Base-by-base conservation (phyloP, 2,888 invertebrate species). In the Spisula solida region DNA sequence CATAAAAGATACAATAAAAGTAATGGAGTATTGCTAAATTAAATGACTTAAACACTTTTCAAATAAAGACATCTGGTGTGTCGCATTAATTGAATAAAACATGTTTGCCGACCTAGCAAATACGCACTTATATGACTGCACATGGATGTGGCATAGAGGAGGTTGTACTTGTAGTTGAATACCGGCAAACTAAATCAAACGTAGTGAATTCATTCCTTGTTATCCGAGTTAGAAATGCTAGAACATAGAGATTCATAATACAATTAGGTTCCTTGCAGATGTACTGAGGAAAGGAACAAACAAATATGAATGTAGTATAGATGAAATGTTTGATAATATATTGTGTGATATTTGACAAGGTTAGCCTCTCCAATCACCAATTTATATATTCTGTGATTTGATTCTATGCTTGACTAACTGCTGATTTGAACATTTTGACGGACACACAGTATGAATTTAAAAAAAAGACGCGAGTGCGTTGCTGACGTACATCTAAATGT, bases 331-430 rank as follows among this genome's bases (percentile, higher is more conserved):
- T 25, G 60, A 66, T 66, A 25, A n/a, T 20, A 25, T 66, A 25
- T 25, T n/a, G 5, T 6, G 6, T 25, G 25, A 66, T 66, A 25
- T 10, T 66, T 66, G n/a, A 66, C 25, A n/a, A 66, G 25, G 60
- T 66, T 66, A 10, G 8, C 6, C 60, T 66, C 60, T 66, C 25
- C 25, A 66, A 66, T 66, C 25, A 66, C 25, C 25, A n/a, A 6
- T 66, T 66, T 56, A 18, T 66, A 25, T 25, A 25, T 66, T 66
- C 60, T n/a, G 25, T 66, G 60, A 66, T 66, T 25, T 1, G 60
- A 66, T 25, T 66, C 25, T 66, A 66, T 66, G 25, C n/a, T n/a
- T 66, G 60, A 66, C 60, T 66, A 66, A 66, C 60, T 66, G 25
- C 25, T 66, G 60, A 1, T 10, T 25, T 1, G 25, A 25, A 6